These are phyloP conservation scores for Melipona bicolor DNA, from an alignment of 2,888 invertebrate species.

Conservation along the genomic window DNA sequence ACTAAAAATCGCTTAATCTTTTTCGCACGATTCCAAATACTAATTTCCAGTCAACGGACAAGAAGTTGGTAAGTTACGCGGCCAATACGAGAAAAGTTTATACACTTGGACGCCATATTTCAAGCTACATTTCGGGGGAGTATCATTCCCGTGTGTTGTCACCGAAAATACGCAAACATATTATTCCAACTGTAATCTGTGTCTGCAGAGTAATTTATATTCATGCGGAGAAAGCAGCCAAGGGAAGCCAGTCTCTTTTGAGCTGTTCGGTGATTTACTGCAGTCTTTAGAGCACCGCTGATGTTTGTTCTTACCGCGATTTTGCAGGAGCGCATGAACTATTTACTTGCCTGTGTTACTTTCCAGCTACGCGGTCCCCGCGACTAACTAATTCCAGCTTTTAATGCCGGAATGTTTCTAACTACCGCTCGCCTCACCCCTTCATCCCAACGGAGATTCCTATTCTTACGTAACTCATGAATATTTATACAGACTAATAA, in stretches of 20 bases:
- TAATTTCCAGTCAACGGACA: not conserved
- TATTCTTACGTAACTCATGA: slow-evolving; percentile 51
- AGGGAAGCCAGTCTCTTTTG: slow-evolving; percentile 29
- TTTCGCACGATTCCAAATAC: not conserved
- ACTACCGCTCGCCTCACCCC: slow-evolving; percentile 25
- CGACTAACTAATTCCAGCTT: slow-evolving; percentile 52
- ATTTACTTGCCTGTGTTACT: slow-evolving; percentile 33
- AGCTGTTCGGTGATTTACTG: slow-evolving; percentile 48
- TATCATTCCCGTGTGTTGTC: slow-evolving; percentile 15
- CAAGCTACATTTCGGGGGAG: not conserved
- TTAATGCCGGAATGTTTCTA: slow-evolving; percentile 56
- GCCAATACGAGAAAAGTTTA: slow-evolving; percentile 20
- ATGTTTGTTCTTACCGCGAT: slow-evolving; percentile 56
- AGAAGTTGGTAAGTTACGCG: not conserved
- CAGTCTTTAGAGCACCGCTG: slow-evolving; percentile 25
- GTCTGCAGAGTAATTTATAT: slow-evolving; percentile 52
- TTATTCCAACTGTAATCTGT: slow-evolving; percentile 16
- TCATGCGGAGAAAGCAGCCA: slow-evolving; percentile 30
- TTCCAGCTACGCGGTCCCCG: slow-evolving; percentile 27
- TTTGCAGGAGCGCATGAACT: slow-evolving; percentile 38
- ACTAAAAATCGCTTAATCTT: not conserved
- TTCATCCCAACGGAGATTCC: slow-evolving; percentile 37
- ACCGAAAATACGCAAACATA: slow-evolving; percentile 39
- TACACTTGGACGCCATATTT: not conserved
- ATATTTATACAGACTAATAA: slow-evolving; percentile 53